Conservation (phyloP, 2,797 vertebrate genomes). For the Clarias platycephalus region DNA sequence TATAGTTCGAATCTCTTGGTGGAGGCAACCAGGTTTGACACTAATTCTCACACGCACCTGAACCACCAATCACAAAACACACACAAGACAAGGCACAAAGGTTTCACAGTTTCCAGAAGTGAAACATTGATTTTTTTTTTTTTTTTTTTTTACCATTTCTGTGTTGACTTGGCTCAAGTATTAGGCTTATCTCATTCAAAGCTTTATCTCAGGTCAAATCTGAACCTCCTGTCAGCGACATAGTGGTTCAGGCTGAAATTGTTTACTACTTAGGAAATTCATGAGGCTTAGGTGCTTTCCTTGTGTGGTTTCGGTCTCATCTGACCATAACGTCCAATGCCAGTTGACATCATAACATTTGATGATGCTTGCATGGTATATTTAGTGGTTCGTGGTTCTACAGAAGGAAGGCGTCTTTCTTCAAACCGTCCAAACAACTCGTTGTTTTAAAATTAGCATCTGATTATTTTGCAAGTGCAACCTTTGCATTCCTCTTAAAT, state of each 20-base stretch:
- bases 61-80: not conserved
- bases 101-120: not conserved
- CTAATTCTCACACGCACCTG: not conserved
- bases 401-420: not conserved
- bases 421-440: not conserved
- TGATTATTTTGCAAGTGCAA: not conserved
- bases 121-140: not conserved
- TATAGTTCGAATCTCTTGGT: not conserved
- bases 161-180: not conserved
- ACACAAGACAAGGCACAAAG: not conserved
- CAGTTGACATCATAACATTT: not conserved
- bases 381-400: not conserved
- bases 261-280: not conserved
- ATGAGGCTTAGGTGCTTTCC: not conserved
- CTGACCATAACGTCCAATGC: not conserved
- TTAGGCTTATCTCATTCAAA: not conserved
- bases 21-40: not conserved
- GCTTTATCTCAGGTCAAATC: not conserved
- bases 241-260: not conserved
- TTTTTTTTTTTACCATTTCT: not conserved
- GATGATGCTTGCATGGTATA: not conserved
- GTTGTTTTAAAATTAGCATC: not conserved
- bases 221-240: not conserved
- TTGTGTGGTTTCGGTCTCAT: not conserved
- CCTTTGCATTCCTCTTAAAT: not conserved